Percentiles rank a stretch among this genome's conserved stretches.
Evolutionary conservation across 2,797 vertebrate genomes (phyloP).

Genomic region (Coregonus ussuriensis): DNA sequence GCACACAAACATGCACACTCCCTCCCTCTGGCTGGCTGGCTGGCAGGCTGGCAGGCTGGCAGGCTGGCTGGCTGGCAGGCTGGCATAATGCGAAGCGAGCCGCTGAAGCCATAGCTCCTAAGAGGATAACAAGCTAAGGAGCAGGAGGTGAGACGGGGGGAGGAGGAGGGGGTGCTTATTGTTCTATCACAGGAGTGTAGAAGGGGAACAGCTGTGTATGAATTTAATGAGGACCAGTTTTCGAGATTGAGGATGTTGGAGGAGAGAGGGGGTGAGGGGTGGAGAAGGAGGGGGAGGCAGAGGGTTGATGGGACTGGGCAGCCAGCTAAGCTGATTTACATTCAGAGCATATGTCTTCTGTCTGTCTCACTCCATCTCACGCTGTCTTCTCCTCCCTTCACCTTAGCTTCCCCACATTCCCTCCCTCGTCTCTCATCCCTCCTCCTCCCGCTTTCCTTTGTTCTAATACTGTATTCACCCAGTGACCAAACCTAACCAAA

Average conservation of each 20-base stretch:
- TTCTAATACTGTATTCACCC: too few relatives aligned
- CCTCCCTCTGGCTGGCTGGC: not conserved
- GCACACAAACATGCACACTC: conserved; percentile 8
- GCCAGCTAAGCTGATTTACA: conserved; percentile 62
- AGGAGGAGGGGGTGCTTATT: conserved; percentile 11
- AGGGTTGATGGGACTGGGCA: conserved; percentile 42
- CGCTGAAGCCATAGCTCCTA: conserved; percentile 26
- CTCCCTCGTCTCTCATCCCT: not conserved
- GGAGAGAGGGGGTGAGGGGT: not conserved
- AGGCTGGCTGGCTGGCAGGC: not conserved
- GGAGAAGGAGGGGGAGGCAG: not conserved
- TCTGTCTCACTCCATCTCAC: conserved; percentile 38
- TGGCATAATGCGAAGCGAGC: conserved; percentile 21
- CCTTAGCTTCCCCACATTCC: too few relatives aligned
- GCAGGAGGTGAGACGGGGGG: not conserved
- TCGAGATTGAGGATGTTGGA: conserved; percentile 7
- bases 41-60: conserved; percentile 10
- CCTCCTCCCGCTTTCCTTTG: not conserved
- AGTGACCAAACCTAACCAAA: too few relatives aligned
- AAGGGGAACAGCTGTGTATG: conserved; percentile 6
- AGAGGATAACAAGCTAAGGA: conserved; percentile 37
- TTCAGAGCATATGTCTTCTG: conserved; percentile 58
- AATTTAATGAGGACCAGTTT: not conserved
- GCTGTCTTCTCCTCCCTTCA: not conserved
- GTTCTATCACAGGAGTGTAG: conserved; percentile 3